These are phyloP conservation scores for Nymphalis c-album DNA, from an alignment of 2,888 invertebrate species.

Conservation along the genomic window DNA sequence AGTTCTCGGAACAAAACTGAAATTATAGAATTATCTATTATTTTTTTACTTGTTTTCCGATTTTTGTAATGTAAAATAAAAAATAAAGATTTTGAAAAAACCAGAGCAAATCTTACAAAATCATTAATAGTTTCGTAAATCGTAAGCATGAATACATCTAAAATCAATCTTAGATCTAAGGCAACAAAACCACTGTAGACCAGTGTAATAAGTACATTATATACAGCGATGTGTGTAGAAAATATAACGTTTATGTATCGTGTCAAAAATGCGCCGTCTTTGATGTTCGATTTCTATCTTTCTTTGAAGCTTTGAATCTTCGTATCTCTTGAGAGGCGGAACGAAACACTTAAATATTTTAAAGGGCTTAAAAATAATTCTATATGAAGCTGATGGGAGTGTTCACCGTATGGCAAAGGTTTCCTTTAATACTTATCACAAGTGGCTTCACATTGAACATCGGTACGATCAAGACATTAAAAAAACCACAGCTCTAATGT, in stretches of 20 bases:
- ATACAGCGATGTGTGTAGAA: neutral
- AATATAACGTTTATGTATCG: neutral
- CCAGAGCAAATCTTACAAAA: too few relatives aligned
- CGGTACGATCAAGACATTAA: neutral
- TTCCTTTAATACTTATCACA: slow-evolving; percentile 28
- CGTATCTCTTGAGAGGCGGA: slow-evolving; percentile 32
- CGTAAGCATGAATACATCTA: too few relatives aligned
- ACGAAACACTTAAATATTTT: slow-evolving; percentile 32
- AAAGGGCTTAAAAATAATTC: slow-evolving; percentile 30
- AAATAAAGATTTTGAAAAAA: too few relatives aligned
- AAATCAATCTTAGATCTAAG: too few relatives aligned
- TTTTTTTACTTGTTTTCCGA: too few relatives aligned
- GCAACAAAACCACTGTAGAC: too few relatives aligned
- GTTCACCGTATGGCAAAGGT: slow-evolving; percentile 12
- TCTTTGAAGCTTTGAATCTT: slow-evolving; percentile 21
- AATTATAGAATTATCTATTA: too few relatives aligned
- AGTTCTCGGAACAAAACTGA: too few relatives aligned
- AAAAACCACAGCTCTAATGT: neutral
- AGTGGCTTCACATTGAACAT: slow-evolving; percentile 8
- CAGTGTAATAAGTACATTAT: too few relatives aligned
- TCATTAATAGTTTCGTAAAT: too few relatives aligned
- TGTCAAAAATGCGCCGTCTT: slow-evolving; percentile 12
- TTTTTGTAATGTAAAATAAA: too few relatives aligned
- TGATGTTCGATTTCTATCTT: slow-evolving; percentile 22
- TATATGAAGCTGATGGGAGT: slow-evolving; percentile 25